Conservation (phyloP, 1,140 invertebrate species). For the Acromyrmex charruanus region DNA sequence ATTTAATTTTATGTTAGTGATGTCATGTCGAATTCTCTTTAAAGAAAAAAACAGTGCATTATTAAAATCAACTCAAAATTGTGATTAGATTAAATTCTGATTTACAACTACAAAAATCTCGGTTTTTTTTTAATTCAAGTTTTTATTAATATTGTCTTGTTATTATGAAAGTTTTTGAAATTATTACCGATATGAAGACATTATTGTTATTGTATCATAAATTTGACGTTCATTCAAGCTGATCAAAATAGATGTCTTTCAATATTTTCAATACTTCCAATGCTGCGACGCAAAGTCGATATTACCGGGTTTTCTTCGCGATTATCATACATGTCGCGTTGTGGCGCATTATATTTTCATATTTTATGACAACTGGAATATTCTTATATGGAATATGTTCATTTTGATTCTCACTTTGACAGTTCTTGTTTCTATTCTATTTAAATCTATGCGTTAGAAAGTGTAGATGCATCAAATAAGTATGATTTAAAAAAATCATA, state of each 20-base stretch:
- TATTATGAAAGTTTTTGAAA: constrained; percentile 15
- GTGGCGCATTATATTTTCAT: constrained; percentile 44
- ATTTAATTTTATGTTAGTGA: not conserved
- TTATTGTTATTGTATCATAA: constrained; percentile 38
- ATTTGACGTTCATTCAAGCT: constrained; percentile 56
- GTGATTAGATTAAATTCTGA: not conserved
- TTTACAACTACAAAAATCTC: not conserved
- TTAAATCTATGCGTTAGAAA: not conserved
- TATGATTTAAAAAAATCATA: not conserved
- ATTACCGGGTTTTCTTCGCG: constrained; percentile 45
- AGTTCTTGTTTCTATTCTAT: constrained; percentile 19
- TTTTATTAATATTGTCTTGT: not conserved
- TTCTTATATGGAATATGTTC: constrained; percentile 47
- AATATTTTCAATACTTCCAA: constrained; percentile 59
- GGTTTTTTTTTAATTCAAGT: not conserved
- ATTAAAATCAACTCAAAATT: not conserved
- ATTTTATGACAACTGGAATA: constrained; percentile 53
- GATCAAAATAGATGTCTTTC: constrained; percentile 48
- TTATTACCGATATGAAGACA: not conserved
- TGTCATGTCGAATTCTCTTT: not conserved
- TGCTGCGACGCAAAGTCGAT: constrained; percentile 54
- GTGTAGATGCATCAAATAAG: not conserved
- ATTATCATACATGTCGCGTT: constrained; percentile 45
- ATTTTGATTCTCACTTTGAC: constrained; percentile 21
- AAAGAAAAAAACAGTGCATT: not conserved